These are phyloP conservation scores for Scatophagus argus DNA, from an alignment of 2,113 vertebrate species.

Conservation along the genomic window DNA sequence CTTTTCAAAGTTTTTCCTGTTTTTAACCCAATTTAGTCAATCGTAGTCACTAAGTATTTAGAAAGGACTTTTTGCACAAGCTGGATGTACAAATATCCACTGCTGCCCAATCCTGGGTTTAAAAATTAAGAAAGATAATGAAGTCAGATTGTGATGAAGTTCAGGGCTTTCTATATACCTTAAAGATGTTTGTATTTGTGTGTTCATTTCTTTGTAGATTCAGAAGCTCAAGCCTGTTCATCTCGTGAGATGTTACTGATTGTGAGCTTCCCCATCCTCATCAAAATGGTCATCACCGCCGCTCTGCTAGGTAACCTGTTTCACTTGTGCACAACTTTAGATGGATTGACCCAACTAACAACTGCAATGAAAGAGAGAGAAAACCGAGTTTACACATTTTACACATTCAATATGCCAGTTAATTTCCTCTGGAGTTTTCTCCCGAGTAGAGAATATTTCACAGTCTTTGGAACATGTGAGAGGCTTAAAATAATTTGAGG, in stretches of 20 bases:
- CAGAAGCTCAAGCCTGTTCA: slow-evolving; percentile 17
- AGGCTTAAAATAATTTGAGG: neutral
- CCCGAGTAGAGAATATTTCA: neutral
- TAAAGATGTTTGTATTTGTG: neutral
- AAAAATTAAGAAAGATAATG: neutral
- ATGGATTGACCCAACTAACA: neutral
- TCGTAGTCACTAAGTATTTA: neutral
- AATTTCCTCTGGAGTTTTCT: neutral
- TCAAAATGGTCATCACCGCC: slow-evolving; percentile 59
- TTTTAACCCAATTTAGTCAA: neutral
- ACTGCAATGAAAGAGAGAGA: neutral
- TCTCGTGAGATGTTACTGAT: slow-evolving; percentile 43
- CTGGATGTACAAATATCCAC: neutral
- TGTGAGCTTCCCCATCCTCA: slow-evolving; percentile 46
- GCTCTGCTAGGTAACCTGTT: slow-evolving; percentile 72
- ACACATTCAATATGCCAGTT: slow-evolving; percentile 2
- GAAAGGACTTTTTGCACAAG: neutral
- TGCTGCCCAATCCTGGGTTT: neutral
- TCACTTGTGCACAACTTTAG: no score
- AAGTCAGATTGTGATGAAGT: neutral
- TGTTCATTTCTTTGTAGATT: slow-evolving; percentile 27
- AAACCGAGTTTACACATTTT: neutral
- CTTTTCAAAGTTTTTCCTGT: neutral
- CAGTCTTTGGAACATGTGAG: neutral
- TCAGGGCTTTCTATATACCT: neutral